Evolutionary conservation across 2,113 vertebrate species (phyloP).

Genomic region (Saimiri boliviensis): DNA sequence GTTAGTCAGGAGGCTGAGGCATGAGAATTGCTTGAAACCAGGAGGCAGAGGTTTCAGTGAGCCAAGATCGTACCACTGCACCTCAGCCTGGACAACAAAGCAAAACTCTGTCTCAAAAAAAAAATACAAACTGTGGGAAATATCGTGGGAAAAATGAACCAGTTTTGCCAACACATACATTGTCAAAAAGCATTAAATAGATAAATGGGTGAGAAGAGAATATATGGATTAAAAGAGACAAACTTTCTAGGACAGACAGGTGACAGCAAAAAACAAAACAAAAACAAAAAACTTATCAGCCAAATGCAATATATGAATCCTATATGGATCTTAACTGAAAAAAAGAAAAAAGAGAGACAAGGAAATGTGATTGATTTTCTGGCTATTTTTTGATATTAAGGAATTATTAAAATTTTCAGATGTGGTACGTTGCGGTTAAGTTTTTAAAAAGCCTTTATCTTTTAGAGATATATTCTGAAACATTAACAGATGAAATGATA

Average conservation of each 20-base stretch:
- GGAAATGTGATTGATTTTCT: not conserved
- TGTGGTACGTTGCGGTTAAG: not conserved
- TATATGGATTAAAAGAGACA: not conserved
- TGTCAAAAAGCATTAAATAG: not conserved
- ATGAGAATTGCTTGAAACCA: too few species aligned
- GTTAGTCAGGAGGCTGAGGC: too few species aligned
- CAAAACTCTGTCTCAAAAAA: too few species aligned
- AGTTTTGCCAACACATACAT: not conserved
- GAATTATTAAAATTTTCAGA: conserved; percentile 18
- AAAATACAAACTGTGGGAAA: not conserved
- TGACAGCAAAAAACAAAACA: too few species aligned
- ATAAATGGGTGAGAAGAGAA: not conserved
- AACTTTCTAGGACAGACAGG: too few species aligned
- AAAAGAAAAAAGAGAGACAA: not conserved
- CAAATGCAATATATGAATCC: not conserved
- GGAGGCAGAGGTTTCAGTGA: too few species aligned
- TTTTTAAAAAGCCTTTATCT: not conserved
- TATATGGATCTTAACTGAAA: not conserved
- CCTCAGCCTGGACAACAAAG: too few species aligned
- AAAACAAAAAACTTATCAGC: too few species aligned
- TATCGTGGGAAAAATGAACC: not conserved
- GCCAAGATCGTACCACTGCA: too few species aligned
- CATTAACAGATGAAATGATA: not conserved
- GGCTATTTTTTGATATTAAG: not conserved
- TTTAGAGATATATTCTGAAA: conserved; percentile 3